These are phyloP conservation scores for Pediacus dermestoides DNA, from an alignment of 2,888 invertebrate species.

Conservation along the genomic window DNA sequence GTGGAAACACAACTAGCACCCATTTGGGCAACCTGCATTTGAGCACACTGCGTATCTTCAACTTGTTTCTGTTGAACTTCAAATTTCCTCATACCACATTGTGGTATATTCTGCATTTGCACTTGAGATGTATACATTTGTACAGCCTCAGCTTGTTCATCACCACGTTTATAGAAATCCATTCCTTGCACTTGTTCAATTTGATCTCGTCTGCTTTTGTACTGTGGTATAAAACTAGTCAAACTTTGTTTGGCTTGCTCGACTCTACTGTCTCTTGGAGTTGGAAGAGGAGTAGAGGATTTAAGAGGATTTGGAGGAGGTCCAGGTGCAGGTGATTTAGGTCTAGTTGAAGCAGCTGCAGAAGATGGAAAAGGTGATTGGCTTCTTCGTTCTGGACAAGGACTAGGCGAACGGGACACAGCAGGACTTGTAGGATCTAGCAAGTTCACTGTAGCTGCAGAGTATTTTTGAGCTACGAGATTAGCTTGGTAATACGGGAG, in stretches of 20 bases:
- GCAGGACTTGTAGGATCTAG: constrained; percentile 61
- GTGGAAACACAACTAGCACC: constrained; percentile 19
- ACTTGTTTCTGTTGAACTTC: constrained; percentile 10
- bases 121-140: constrained; percentile 28
- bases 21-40: constrained; percentile 20
- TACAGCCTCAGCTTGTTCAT: constrained; percentile 3
- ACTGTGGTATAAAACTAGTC: constrained; percentile 40
- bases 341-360: constrained; percentile 48
- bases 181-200: constrained; percentile 32
- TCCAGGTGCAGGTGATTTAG: constrained; percentile 68
- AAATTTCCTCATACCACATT: neutral
- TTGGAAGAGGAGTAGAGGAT: constrained; percentile 36
- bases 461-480: constrained; percentile 65
- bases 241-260: constrained; percentile 41
- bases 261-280: constrained; percentile 31
- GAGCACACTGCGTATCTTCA: constrained; percentile 18
- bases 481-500: constrained; percentile 79
- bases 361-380: constrained; percentile 41
- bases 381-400: constrained; percentile 50
- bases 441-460: constrained; percentile 57
- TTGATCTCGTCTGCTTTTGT: constrained; percentile 32
- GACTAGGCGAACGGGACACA: constrained; percentile 63
- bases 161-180: neutral
- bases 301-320: constrained; percentile 66
- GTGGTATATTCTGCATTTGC: constrained; percentile 21